Evolutionary conservation across 2,888 invertebrate genomes (phyloP).

Genomic region (Drosophila atripex): DNA sequence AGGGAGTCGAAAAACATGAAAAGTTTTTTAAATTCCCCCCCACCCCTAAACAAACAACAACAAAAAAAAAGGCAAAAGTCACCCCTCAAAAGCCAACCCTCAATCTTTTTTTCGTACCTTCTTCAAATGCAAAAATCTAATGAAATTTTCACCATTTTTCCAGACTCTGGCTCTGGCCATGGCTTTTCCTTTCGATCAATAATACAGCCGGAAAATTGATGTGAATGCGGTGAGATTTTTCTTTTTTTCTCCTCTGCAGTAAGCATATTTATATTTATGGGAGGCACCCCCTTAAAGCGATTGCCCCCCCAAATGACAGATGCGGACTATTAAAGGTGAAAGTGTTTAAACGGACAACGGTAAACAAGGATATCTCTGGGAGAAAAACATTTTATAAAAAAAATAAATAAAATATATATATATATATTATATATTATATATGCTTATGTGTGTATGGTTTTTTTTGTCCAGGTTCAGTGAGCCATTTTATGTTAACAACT

Average conservation of each 20-base stretch:
- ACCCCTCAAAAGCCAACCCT: slow-evolving; percentile 8
- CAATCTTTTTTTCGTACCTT: slow-evolving; percentile 22
- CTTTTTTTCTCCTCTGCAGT: neutral
- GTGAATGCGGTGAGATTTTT: slow-evolving; percentile 3
- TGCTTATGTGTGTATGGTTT: slow-evolving; percentile 11
- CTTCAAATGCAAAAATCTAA: slow-evolving; percentile 48
- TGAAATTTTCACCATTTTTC: slow-evolving; percentile 39
- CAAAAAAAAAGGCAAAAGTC: neutral
- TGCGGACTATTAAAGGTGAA: slow-evolving; percentile 61
- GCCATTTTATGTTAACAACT: slow-evolving; percentile 79
- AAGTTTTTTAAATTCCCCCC: slow-evolving; percentile 26
- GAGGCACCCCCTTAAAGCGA: slow-evolving; percentile 37
- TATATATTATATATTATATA: too few relatives aligned
- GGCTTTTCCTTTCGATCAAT: slow-evolving; percentile 1
- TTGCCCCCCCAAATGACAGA: slow-evolving; percentile 64
- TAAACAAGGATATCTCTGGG: slow-evolving; percentile 5
- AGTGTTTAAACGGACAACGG: slow-evolving; percentile 22
- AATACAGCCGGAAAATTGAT: slow-evolving; percentile 7
- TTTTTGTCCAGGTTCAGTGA: slow-evolving; percentile 47
- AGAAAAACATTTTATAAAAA: slow-evolving; percentile 3
- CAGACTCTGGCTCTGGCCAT: neutral
- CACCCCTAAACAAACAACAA: neutral
- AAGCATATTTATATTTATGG: neutral
- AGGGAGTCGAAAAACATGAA: slow-evolving; percentile 25
- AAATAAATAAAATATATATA: too few relatives aligned